Conservation (phyloP, 2,888 invertebrate species). For the Sialis fuliginosa region DNA sequence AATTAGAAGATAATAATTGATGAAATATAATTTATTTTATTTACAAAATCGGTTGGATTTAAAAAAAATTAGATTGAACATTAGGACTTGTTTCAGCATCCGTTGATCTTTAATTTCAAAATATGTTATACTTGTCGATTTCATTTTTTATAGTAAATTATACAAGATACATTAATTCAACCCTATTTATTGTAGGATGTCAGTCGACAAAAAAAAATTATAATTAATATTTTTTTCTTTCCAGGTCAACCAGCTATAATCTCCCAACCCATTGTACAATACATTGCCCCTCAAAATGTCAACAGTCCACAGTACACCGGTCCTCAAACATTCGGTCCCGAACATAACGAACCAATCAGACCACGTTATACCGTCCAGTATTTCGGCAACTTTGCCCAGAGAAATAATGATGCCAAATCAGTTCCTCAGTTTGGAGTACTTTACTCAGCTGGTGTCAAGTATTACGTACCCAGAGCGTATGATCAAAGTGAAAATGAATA, state of each 20-base stretch:
- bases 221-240: too few species aligned
- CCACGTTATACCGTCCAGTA: slow-evolving; percentile 11
- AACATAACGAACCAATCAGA: slow-evolving; percentile 19
- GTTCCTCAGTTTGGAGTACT: slow-evolving; percentile 24
- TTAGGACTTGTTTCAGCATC: too few species aligned
- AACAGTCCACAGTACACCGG: slow-evolving; percentile 21
- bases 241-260: too few species aligned
- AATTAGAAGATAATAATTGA: too few species aligned
- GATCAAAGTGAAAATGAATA: slow-evolving; percentile 12
- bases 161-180: too few species aligned
- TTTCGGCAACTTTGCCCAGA: slow-evolving; percentile 6
- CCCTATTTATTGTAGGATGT: too few species aligned
- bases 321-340: slow-evolving; percentile 22
- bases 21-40: too few species aligned
- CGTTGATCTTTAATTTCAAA: too few species aligned
- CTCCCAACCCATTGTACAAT: not conserved
- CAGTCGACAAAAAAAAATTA: not conserved
- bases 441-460: slow-evolving; percentile 23
- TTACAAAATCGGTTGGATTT: too few species aligned
- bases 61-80: too few species aligned
- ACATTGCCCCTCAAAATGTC: not conserved
- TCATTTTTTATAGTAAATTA: too few species aligned
- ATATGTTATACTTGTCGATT: too few species aligned
- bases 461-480: slow-evolving; percentile 23
- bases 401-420: slow-evolving; percentile 8